Base-by-base conservation (phyloP, 2,113 vertebrate species). In the Nerophis ophidion region DNA sequence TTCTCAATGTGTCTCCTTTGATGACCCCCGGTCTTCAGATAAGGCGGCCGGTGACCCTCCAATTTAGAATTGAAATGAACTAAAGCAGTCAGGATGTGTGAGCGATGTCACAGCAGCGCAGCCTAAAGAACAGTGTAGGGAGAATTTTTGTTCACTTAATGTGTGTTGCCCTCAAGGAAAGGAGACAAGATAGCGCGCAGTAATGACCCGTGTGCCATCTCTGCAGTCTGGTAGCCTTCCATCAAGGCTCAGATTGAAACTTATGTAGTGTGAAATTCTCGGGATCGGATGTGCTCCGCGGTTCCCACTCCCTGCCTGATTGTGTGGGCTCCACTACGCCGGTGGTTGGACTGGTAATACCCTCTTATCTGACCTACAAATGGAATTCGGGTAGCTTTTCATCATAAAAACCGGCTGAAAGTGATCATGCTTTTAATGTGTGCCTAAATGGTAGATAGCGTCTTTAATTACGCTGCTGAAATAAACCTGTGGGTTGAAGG, bases 211-310 rank as follows among this genome's bases (percentile, higher is more conserved):
- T 76, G 65, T 71, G 72, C 75, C 77, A 85, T 79, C 82, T 83
- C 76, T 80, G 79, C 82, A 86, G 82, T 84, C 81, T 79, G 81
- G 71, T 86, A 72, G 72, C 77, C 81, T 81, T 85, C 86, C 84
- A 81, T 87, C 86, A 77, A 67, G 71, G 76, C 84, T 69, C 72
- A 87, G 87, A 89, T 86, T 88, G 85, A 89, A 88, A 86, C 85
- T 88, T 87, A 85, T 89, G 88, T 88, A 87, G 79, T 89, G 83
- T 86, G 84, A 86, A 87, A 87, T 87, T 87, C 82, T 83, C 44
- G 57, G 83, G 86, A 90, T 90, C 88, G 85, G 84, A 87, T 85
- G 84, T 87, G 86, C 86, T 87, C 79, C 78, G 85, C 84, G 84
- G 83, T 79, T 81, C 76, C 74, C 77, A 69, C 84, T 83, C 72